These are phyloP conservation scores for Lampris incognitus DNA, from an alignment of 2,113 vertebrate species.

Conservation along the genomic window DNA sequence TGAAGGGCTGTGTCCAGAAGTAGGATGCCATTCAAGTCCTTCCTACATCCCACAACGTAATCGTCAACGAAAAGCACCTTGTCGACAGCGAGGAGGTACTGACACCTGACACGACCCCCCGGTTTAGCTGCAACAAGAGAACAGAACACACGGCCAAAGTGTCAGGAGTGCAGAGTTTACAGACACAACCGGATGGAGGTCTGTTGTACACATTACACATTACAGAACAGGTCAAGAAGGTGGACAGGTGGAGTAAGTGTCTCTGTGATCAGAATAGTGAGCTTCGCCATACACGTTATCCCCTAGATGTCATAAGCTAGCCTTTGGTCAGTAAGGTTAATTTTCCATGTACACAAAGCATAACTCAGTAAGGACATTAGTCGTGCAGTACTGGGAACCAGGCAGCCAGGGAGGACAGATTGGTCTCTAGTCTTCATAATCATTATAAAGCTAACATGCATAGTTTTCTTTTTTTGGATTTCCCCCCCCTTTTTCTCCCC, in stretches of 20 bases:
- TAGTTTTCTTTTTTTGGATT: too few relatives aligned
- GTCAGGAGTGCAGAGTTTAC: neutral
- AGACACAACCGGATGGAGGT: neutral
- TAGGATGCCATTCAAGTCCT: conserved; percentile 98
- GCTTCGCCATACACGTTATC: neutral
- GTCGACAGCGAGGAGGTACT: conserved; percentile 98
- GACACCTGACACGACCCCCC: conserved; percentile 95
- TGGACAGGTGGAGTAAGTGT: too few relatives aligned
- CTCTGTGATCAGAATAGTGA: neutral
- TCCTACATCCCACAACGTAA: conserved; percentile 97
- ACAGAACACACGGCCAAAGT: conserved; percentile 20
- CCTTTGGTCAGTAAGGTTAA: neutral
- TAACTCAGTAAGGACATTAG: neutral
- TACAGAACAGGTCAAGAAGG: too few relatives aligned
- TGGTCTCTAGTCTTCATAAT: neutral
- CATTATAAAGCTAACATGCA: neutral
- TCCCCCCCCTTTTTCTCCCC: too few relatives aligned
- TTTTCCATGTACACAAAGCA: neutral
- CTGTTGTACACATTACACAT: too few relatives aligned
- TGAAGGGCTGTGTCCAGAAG: conserved; percentile 97
- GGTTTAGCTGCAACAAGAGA: conserved; percentile 87
- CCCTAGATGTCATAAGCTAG: neutral
- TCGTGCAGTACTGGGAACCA: neutral
- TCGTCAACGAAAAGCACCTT: conserved; percentile 99
- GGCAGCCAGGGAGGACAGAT: too few relatives aligned